Evolutionary conservation across 2,113 vertebrate genomes (phyloP).

Genomic region (Lutjanus erythropterus): DNA sequence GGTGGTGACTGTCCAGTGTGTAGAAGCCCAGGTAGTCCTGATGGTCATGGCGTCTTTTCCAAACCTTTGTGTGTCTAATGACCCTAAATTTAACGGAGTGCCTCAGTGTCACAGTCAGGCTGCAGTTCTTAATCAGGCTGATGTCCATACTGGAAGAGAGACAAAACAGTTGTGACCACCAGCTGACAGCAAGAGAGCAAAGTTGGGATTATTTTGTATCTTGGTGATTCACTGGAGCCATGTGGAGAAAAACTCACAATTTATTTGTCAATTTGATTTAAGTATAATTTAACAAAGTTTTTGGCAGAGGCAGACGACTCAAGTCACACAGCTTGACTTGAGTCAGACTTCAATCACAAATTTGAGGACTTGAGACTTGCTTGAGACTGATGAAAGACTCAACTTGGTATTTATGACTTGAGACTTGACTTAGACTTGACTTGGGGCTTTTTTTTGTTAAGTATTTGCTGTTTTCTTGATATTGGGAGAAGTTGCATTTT

Average conservation of each 20-base stretch:
- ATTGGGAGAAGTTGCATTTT: too few species aligned
- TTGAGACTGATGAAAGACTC: too few species aligned
- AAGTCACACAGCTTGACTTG: too few species aligned
- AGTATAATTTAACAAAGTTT: not conserved
- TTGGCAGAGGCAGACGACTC: not conserved
- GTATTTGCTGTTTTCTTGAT: too few species aligned
- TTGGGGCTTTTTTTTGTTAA: too few species aligned
- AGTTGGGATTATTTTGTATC: not conserved
- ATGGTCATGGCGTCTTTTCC: constrained; percentile 88
- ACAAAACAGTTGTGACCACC: not conserved
- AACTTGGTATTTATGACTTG: too few species aligned
- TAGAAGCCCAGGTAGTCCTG: constrained; percentile 92
- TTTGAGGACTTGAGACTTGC: too few species aligned
- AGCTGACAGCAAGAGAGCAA: constrained; percentile 55
- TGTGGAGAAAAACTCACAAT: not conserved
- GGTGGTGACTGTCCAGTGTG: constrained; percentile 85
- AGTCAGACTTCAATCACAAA: too few species aligned
- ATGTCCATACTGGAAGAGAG: constrained; percentile 85
- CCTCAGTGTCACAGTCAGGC: constrained; percentile 86
- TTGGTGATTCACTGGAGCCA: constrained; percentile 1
- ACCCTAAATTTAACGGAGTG: constrained; percentile 87
- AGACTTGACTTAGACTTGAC: too few species aligned
- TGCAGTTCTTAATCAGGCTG: constrained; percentile 84
- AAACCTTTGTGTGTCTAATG: constrained; percentile 88
- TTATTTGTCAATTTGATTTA: not conserved